phyloP scores from a whole-genome alignment of 2,113 vertebrate genomes.

The Psammodynastes pulverulentus region DNA sequence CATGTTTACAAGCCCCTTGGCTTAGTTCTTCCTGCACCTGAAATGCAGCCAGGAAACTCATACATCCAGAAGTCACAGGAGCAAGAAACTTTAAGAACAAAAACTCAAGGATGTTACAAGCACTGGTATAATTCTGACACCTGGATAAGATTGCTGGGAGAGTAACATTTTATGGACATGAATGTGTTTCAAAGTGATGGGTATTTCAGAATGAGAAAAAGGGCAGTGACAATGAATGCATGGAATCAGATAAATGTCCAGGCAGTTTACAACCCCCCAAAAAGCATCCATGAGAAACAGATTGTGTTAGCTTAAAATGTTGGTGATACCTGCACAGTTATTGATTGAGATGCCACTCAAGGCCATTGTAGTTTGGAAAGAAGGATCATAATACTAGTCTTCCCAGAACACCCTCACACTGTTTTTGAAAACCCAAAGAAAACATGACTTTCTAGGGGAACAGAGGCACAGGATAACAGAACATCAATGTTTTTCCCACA shows the following conservation, averaged over 20 bases:
- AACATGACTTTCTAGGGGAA: not conserved
- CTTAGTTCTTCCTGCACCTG: not conserved
- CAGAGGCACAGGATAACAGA: not conserved
- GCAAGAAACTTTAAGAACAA: too few relatives aligned
- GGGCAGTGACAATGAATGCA: not conserved
- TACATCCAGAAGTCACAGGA: not conserved
- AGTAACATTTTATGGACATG: not conserved
- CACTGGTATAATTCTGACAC: not conserved
- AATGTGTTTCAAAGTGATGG: not conserved
- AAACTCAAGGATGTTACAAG: not conserved
- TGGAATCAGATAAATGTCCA: not conserved
- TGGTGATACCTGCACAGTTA: not conserved
- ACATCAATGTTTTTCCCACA: not conserved
- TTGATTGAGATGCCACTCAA: not conserved
- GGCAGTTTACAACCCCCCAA: not conserved
- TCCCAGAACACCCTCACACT: not conserved
- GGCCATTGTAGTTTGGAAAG: not conserved
- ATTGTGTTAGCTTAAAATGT: not conserved
- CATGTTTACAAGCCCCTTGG: not conserved
- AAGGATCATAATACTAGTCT: not conserved
- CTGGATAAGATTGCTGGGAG: not conserved
- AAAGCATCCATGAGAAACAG: not conserved
- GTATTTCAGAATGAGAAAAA: not conserved
- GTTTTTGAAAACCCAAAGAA: not conserved
- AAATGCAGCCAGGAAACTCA: not conserved